Base-by-base conservation (phyloP, 2,797 vertebrate genomes). In the Limosa lapponica region DNA sequence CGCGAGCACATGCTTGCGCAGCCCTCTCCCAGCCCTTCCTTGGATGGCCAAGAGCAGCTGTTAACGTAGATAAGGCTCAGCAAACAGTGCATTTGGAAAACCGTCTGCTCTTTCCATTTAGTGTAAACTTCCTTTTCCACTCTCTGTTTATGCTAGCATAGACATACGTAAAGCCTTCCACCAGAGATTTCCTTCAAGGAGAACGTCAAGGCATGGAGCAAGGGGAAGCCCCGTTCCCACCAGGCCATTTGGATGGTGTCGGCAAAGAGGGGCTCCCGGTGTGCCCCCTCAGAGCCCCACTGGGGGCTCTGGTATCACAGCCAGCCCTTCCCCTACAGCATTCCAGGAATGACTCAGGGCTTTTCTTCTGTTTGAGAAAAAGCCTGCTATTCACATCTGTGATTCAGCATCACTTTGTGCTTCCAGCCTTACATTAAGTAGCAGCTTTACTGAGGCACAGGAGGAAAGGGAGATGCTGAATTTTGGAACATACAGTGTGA, bases 221-320 rank as follows among this genome's bases (percentile, higher is more conserved):
- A 11, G 58, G 72, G 82, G 75, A 27, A 69, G 34, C n/a, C 62
- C 36, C 0, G 0, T 51, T 77, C n/a, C 54, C 2, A 1, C 16
- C 5, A 1, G 0, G 2, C 44, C 0, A 0, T 5, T 23, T 0
- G 1, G 65, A 32, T 4, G 19, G 51, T 24, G 39, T 15, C 1
- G 1, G 52, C n/a, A n/a, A 13, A 24, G 43, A 30, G n/a, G 16
- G 11, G 12, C 7, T 41, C 1, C 67, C 1, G 3, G 2, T 13
- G 57, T 52, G 44, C 41, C 61, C 64, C 5, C 13, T 22, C 25
- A 1, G 0, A 7, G 41, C 15, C n/a, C 41, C 16, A 4, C 0
- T 2, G 30, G 1, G 3, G 54, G 13, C 32, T 55, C 51, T 46
- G 23, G 37, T 2, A 3, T 6, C 0, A 0, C 2, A 2, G 34